These are phyloP conservation scores for Scomberomorus guttatus DNA, from an alignment of 2,797 vertebrate genomes.

Conservation along the genomic window DNA sequence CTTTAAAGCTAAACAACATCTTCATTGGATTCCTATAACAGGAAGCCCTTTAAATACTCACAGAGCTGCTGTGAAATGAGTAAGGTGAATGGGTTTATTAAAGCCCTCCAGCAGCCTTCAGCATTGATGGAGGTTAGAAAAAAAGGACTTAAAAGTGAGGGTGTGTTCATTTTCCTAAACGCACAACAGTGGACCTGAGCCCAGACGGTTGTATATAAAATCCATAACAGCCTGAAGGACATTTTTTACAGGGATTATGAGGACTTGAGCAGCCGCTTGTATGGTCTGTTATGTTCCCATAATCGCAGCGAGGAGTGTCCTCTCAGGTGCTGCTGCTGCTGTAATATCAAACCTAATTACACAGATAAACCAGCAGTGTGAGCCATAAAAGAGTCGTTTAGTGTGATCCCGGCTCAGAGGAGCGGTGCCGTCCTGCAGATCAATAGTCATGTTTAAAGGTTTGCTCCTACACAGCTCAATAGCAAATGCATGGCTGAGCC, in stretches of 20 bases:
- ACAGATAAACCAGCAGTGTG: constrained; percentile 29
- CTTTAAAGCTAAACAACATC: constrained; percentile 15
- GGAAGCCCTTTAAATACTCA: not conserved
- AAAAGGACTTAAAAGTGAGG: not conserved
- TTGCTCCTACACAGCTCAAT: constrained; percentile 44
- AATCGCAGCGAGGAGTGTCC: not conserved
- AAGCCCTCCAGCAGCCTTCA: not conserved
- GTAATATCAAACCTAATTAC: constrained; percentile 45
- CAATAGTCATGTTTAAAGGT: constrained; percentile 48
- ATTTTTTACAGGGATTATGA: constrained; percentile 36
- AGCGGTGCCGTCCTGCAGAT: constrained; percentile 31
- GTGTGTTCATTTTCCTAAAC: not conserved
- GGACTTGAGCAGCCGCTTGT: not conserved
- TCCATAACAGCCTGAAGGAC: constrained; percentile 51
- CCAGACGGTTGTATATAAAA: constrained; percentile 19
- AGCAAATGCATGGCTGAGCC: constrained; percentile 4
- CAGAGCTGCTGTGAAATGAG: constrained; percentile 28
- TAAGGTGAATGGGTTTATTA: constrained; percentile 7
- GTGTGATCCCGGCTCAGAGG: constrained; percentile 3
- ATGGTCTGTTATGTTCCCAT: not conserved
- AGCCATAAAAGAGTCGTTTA: constrained; percentile 32
- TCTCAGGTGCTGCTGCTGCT: constrained; percentile 22
- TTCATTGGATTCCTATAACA: constrained; percentile 1
- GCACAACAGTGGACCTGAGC: not conserved
- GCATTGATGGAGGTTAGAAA: not conserved